These are phyloP conservation scores for Sesamia inferens DNA, from an alignment of 2,888 invertebrate species.

Conservation along the genomic window DNA sequence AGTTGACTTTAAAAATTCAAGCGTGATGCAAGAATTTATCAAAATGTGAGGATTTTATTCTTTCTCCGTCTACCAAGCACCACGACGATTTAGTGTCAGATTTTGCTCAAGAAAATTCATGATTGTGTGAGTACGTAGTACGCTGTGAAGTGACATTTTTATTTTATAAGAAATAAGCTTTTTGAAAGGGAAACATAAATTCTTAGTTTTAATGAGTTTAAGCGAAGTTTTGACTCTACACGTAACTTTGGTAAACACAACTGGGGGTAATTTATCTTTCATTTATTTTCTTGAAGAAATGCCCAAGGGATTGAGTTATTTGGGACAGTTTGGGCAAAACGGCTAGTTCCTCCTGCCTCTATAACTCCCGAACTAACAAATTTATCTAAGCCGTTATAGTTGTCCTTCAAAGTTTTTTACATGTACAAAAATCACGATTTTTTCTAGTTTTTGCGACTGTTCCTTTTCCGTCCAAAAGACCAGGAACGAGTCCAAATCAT, in stretches of 20 bases:
- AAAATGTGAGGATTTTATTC: constrained; percentile 30
- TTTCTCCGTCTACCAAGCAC: constrained; percentile 26
- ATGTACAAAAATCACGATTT: no score
- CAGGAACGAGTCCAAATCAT: no score
- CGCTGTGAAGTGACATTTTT: background rate
- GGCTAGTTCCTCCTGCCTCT: no score
- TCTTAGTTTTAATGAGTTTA: constrained; percentile 19
- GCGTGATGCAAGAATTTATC: constrained; percentile 8
- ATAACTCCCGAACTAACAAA: no score
- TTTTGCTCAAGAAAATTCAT: constrained; percentile 21
- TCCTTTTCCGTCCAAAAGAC: no score
- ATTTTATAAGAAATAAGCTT: constrained; percentile 14
- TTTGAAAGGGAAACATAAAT: constrained; percentile 15
- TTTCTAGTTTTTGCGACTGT: no score
- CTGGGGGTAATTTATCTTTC: background rate
- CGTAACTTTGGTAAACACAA: background rate
- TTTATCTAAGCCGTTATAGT: no score
- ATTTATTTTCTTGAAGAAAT: background rate
- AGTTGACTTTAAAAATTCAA: constrained; percentile 14
- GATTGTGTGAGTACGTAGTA: background rate
- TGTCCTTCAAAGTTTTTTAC: no score
- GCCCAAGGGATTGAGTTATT: background rate
- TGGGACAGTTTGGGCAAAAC: background rate
- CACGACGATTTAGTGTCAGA: constrained; percentile 29
- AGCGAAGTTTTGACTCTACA: background rate